Percentiles rank a stretch among this genome's conserved stretches.
These are phyloP conservation scores for Neodon shergylaensis DNA, from an alignment of 2,113 vertebrate genomes.

Conservation along the genomic window DNA sequence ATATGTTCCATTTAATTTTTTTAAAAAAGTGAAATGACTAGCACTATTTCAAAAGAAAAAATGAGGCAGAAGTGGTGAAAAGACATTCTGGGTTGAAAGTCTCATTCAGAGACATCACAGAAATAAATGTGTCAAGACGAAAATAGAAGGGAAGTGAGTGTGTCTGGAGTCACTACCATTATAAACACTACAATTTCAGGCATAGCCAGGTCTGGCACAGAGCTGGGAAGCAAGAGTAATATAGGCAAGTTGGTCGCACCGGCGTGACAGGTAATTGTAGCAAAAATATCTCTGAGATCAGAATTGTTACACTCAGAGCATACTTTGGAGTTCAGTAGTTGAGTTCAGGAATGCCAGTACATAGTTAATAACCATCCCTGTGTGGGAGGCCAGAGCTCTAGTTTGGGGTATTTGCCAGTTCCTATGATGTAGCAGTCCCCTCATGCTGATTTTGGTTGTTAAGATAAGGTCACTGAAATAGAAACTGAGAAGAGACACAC, in stretches of 20 bases:
- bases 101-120: slow-evolving; percentile 64
- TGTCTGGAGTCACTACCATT: slow-evolving; percentile 64
- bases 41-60: slow-evolving; percentile 73
- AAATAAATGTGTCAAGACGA: slow-evolving; percentile 69
- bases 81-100: slow-evolving; percentile 72
- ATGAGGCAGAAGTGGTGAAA: slow-evolving; percentile 69
- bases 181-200: slow-evolving; percentile 71
- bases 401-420: slow-evolving; percentile 32
- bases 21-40: slow-evolving; percentile 78
- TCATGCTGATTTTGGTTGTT: neutral
- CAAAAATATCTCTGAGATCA: neutral
- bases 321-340: slow-evolving; percentile 25
- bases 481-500: neutral
- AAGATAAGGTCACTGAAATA: neutral
- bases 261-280: neutral
- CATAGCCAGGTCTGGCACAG: slow-evolving; percentile 70
- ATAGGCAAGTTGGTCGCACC: slow-evolving; percentile 62
- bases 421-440: neutral
- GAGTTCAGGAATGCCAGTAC: neutral
- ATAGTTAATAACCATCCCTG: neutral
- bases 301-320: slow-evolving; percentile 42
- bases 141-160: slow-evolving; percentile 71
- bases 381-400: neutral
- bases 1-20: slow-evolving; percentile 73
- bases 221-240: slow-evolving; percentile 67